Percentiles rank a stretch among this genome's conserved stretches.
These are phyloP conservation scores for Volucella inflata DNA, from an alignment of 2,888 invertebrate genomes.

Conservation along the genomic window DNA sequence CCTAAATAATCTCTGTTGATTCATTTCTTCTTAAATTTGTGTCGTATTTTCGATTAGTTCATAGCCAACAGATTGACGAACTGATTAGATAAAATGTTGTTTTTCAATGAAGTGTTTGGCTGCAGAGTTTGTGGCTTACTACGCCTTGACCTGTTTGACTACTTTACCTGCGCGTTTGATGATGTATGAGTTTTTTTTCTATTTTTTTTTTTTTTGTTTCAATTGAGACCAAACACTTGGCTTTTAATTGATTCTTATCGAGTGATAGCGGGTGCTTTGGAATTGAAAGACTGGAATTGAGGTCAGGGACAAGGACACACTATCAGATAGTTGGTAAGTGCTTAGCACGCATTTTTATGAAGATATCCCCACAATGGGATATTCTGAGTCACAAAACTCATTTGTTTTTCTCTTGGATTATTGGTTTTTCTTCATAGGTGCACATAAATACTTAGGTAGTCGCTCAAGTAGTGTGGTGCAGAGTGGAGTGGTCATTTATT, in stretches of 20 bases:
- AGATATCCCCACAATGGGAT: neutral
- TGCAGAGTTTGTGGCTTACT: neutral
- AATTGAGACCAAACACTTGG: neutral
- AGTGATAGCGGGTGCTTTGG: neutral
- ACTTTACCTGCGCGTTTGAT: slow-evolving; percentile 3
- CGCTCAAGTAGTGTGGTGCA: too few species aligned
- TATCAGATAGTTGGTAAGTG: neutral
- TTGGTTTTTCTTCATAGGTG: too few species aligned
- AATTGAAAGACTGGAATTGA: neutral
- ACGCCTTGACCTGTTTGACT: neutral
- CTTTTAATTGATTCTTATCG: slow-evolving; percentile 1
- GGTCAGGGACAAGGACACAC: slow-evolving; percentile 3
- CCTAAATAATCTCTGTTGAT: neutral
- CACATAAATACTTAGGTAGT: too few species aligned
- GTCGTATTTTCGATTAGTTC: neutral
- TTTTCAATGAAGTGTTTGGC: neutral
- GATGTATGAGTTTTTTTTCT: neutral
- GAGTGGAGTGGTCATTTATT: too few species aligned
- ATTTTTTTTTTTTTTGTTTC: neutral
- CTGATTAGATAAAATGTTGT: neutral
- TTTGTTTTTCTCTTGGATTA: neutral
- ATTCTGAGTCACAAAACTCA: neutral
- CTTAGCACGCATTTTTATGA: neutral
- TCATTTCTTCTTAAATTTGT: neutral
- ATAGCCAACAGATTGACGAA: neutral